Evolutionary conservation across 2,888 invertebrate species (phyloP).

Genomic region (Nudaria mundana): DNA sequence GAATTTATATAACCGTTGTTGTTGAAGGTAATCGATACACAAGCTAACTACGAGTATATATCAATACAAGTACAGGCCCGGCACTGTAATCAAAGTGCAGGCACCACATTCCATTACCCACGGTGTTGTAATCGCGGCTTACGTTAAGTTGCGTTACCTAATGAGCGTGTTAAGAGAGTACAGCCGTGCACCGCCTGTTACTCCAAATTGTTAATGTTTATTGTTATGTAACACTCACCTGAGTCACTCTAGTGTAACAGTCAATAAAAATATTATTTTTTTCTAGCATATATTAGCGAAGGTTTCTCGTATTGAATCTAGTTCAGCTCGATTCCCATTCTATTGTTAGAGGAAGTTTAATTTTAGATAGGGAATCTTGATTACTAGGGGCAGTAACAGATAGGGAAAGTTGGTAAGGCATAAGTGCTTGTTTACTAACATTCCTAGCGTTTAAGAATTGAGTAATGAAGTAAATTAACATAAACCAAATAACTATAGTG

Average conservation of each 20-base stretch:
- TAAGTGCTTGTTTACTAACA: too few relatives aligned
- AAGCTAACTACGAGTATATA: constrained; percentile 43
- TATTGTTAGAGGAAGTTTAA: too few relatives aligned
- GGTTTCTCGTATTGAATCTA: too few relatives aligned
- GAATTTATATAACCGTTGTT: too few relatives aligned
- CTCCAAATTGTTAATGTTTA: constrained; percentile 9
- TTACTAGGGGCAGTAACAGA: too few relatives aligned
- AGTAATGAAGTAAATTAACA: background rate
- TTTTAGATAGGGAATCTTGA: too few relatives aligned
- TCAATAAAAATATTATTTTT: too few relatives aligned
- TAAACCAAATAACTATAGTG: constrained; percentile 37
- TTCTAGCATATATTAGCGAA: too few relatives aligned
- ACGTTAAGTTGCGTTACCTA: constrained; percentile 70
- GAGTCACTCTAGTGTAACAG: too few relatives aligned
- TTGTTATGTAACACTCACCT: constrained; percentile 3
- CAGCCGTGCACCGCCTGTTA: constrained; percentile 11
- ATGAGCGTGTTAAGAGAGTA: constrained; percentile 43
- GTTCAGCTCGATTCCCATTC: too few relatives aligned
- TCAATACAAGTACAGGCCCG: constrained; percentile 19
- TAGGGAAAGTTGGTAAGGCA: too few relatives aligned
- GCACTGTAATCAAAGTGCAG: constrained; percentile 54
- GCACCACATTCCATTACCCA: constrained; percentile 59
- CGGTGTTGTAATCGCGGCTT: constrained; percentile 69
- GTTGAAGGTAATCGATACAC: too few relatives aligned
- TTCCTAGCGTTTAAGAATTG: background rate